Evolutionary conservation across 2,797 vertebrate species (phyloP).

Genomic region (Sebastes umbrosus): DNA sequence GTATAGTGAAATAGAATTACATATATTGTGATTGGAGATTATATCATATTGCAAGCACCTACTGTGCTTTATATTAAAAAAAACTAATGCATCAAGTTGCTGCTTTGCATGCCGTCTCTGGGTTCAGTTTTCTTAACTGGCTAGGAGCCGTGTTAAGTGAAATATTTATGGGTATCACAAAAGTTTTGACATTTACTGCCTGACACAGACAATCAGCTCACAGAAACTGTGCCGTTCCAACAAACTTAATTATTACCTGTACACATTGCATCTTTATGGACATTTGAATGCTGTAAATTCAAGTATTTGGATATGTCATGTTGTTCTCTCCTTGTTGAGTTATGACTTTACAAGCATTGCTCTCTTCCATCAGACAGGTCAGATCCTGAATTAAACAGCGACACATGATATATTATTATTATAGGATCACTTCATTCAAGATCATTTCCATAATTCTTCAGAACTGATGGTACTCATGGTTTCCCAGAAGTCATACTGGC

Average conservation of each 20-base stretch:
- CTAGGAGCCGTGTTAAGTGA: constrained; percentile 32
- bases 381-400: not conserved
- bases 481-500: not conserved
- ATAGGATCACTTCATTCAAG: not conserved
- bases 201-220: constrained; percentile 13
- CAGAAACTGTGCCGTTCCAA: constrained; percentile 2
- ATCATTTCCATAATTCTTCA: not conserved
- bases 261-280: constrained; percentile 26
- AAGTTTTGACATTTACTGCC: constrained; percentile 58
- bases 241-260: constrained; percentile 55
- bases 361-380: constrained; percentile 14
- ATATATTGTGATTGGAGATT: not conserved
- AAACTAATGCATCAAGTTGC: not conserved
- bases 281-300: constrained; percentile 27
- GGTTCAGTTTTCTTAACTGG: constrained; percentile 7
- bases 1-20: not conserved
- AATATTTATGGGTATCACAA: constrained; percentile 57
- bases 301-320: not conserved
- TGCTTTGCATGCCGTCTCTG: not conserved
- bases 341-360: not conserved
- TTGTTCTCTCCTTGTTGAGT: not conserved
- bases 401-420: not conserved
- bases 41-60: not conserved
- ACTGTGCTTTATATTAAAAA: not conserved
- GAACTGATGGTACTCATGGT: not conserved